Base-by-base conservation (phyloP, 2,113 vertebrate species). In the Upupa epops region DNA sequence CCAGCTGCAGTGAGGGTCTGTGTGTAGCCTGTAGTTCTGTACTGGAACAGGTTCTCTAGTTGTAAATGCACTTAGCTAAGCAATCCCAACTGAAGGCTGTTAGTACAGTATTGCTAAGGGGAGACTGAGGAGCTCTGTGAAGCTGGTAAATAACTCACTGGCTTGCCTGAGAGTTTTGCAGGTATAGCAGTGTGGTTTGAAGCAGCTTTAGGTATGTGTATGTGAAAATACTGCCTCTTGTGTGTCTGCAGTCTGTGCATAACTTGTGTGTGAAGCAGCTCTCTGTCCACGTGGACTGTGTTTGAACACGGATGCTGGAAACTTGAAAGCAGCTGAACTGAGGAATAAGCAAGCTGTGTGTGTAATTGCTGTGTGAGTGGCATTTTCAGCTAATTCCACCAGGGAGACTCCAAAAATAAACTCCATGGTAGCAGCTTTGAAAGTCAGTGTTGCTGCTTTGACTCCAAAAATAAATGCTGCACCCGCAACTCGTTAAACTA, bases 361-460 rank as follows among this genome's bases (percentile, higher is more conserved):
- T 64, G 9, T 89, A 83, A 65, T n/a, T 32, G 72, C 63, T 34
- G 40, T 36, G 63, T 32, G 34, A 63, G 85, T 1, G 0, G 59
- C 69, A 10, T 92, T 89, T 92, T 88, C 7, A 84, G 49, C 70
- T 52, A 48, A 64, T 91, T 96, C 83, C 31, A 54, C 31, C 75
- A 15, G n/a, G 40, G 71, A 92, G 61, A 46, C 69, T 97, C 91
- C 92, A 94, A 92, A 97, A 97, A 96, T 96, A 94, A 96, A 92
- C 65, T 81, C 72, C 1, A 0, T 22, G n/a, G 83, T 51, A 60
- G 69, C 92, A 83, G 81, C 93, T 95, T 82, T 96, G 78, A 69
- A 89, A 94, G 83, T 58, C 64, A 21, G 25, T 90, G 31, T 68
- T 92, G 91, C 40, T 91, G 84, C 90, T 90, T 58, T 36, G 70